Evolutionary conservation across 2,797 vertebrate genomes (phyloP).

Genomic region (Gymnothorax reevesii): DNA sequence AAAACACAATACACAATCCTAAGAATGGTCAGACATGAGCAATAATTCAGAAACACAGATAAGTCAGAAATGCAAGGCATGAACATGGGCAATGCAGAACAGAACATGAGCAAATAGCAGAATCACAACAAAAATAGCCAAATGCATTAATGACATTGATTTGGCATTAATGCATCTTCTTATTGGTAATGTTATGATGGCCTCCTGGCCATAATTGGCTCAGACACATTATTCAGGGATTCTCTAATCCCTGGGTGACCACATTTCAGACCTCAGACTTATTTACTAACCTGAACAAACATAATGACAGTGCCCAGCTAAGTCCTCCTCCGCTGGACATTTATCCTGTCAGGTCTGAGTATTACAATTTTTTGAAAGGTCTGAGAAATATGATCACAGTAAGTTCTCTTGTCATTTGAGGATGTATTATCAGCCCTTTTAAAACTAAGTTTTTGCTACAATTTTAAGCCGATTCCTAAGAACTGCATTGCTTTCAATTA

Average conservation of each 20-base stretch:
- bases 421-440: not conserved
- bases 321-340: not conserved
- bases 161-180: not conserved
- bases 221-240: not conserved
- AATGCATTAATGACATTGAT: not conserved
- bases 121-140: no score
- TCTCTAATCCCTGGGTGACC: not conserved
- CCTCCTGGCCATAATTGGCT: not conserved
- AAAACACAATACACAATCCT: no score
- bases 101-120: no score
- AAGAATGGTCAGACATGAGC: no score
- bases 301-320: not conserved
- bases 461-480: no score
- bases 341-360: not conserved
- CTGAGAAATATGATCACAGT: not conserved
- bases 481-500: no score
- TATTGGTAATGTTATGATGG: not conserved
- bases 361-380: not conserved
- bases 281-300: not conserved
- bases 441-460: no score
- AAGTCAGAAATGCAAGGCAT: no score
- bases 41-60: no score
- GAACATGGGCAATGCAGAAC: no score
- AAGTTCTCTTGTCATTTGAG: no score
- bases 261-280: not conserved